Evolutionary conservation across 37 sponge, comb jelly and placozoan genomes (phyloP).

Genomic region (Oscarella lobularis): DNA sequence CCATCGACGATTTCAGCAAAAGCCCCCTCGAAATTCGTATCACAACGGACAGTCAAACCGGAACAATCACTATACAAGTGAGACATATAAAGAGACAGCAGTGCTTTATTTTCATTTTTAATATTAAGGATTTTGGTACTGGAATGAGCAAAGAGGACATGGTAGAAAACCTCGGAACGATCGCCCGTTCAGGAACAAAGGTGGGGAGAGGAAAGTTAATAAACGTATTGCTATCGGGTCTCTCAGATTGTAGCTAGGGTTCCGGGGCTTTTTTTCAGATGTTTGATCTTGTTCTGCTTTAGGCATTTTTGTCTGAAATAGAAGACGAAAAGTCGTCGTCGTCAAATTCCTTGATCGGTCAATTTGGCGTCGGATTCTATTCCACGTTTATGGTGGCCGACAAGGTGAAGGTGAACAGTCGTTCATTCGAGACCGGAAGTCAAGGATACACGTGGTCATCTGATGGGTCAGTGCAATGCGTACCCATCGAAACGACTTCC

Average conservation of each 20-base stretch:
- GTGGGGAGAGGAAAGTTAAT: background rate
- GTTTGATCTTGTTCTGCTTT: background rate
- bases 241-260: too few relatives aligned
- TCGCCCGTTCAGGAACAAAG: constrained; percentile 37
- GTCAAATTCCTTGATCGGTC: constrained; percentile 30
- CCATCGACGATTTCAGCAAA: constrained; percentile 18
- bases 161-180: constrained; percentile 43
- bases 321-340: constrained; percentile 5
- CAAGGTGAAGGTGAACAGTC: constrained; percentile 20
- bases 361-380: constrained; percentile 52
- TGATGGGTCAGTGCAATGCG: constrained; percentile 12
- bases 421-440: constrained; percentile 9
- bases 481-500: too few relatives aligned
- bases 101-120: constrained; percentile 1
- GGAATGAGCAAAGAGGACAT: constrained; percentile 42
- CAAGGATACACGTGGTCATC: constrained; percentile 22
- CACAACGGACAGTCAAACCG: constrained; percentile 7
- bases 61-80: constrained; percentile 10
- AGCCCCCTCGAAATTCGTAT: constrained; percentile 14
- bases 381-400: constrained; percentile 43
- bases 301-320: constrained; percentile 5
- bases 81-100: background rate
- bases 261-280: background rate
- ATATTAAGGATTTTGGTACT: constrained; percentile 30
- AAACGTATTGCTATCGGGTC: too few relatives aligned